Percentiles rank a stretch among this genome's conserved stretches.
phyloP scores from a whole-genome alignment of 2,113 vertebrate genomes.

The Patagioenas fasciata region DNA sequence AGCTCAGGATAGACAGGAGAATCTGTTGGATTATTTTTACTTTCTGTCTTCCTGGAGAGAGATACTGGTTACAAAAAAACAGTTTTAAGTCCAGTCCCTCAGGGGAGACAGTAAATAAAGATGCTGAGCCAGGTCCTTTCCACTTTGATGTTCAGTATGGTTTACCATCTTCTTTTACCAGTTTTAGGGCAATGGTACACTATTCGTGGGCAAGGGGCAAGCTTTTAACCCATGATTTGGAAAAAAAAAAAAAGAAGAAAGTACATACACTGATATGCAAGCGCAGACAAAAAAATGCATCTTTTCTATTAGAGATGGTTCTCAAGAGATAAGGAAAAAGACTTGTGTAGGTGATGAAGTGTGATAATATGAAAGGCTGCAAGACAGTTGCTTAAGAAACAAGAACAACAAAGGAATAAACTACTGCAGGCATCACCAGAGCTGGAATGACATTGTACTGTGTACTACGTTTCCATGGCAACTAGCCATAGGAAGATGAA shows the following conservation, averaged over 20 bases:
- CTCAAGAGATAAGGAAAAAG: constrained; percentile 58
- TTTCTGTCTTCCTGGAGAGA: background rate
- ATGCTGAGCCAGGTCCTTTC: background rate
- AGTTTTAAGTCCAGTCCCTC: background rate
- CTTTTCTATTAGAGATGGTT: constrained; percentile 21
- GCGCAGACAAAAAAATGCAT: background rate
- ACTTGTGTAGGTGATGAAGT: constrained; percentile 69
- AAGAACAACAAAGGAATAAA: constrained; percentile 81
- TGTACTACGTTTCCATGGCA: constrained; percentile 86
- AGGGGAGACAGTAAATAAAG: background rate
- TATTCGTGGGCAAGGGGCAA: constrained; percentile 9
- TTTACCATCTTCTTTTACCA: background rate
- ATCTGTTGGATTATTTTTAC: background rate
- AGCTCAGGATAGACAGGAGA: background rate
- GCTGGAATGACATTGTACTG: constrained; percentile 82
- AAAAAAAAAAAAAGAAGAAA: constrained; percentile 5
- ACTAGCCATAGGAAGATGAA: constrained; percentile 82
- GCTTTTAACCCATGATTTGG: constrained; percentile 31
- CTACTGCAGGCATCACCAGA: constrained; percentile 80
- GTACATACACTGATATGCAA: background rate
- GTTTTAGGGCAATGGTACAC: background rate
- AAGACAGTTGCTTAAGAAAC: constrained; percentile 85
- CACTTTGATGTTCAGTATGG: background rate
- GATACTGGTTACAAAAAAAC: background rate
- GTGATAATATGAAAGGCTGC: constrained; percentile 71